Evolutionary conservation across 2,113 vertebrate genomes (phyloP).

Genomic region (Melanotaenia duboulayi): DNA sequence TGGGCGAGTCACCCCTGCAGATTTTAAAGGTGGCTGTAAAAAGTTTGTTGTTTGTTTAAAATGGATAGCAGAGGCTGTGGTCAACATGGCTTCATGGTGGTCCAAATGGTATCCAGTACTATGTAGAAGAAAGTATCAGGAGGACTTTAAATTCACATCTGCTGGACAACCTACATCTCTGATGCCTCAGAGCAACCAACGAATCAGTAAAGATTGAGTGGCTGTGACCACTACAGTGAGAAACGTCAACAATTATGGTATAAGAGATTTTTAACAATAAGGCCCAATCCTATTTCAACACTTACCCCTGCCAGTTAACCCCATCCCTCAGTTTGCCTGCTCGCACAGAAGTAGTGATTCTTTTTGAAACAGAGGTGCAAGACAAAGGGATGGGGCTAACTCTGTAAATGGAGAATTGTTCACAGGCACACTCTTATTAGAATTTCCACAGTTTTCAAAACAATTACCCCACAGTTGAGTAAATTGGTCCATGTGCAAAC

Average conservation of each 20-base stretch:
- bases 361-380: too few species aligned
- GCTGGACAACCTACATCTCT: neutral
- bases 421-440: too few species aligned
- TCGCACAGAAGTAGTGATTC: too few species aligned
- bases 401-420: too few species aligned
- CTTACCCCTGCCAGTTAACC: too few species aligned
- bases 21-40: slow-evolving; percentile 47
- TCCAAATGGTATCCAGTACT: slow-evolving; percentile 10
- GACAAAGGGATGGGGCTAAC: too few species aligned
- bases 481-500: too few species aligned
- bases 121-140: slow-evolving; percentile 1
- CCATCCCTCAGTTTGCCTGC: too few species aligned
- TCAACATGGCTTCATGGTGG: slow-evolving; percentile 45
- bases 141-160: neutral
- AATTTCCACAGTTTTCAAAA: too few species aligned
- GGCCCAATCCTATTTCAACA: neutral
- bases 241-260: neutral
- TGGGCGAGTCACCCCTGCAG: slow-evolving; percentile 12
- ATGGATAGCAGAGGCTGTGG: slow-evolving; percentile 32
- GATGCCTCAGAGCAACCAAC: neutral
- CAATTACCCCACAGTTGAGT: too few species aligned
- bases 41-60: slow-evolving; percentile 30
- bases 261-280: neutral
- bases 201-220: neutral
- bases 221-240: neutral